These are phyloP conservation scores for Orthonyx spaldingii DNA, from an alignment of 2,113 vertebrate genomes.

Conservation along the genomic window DNA sequence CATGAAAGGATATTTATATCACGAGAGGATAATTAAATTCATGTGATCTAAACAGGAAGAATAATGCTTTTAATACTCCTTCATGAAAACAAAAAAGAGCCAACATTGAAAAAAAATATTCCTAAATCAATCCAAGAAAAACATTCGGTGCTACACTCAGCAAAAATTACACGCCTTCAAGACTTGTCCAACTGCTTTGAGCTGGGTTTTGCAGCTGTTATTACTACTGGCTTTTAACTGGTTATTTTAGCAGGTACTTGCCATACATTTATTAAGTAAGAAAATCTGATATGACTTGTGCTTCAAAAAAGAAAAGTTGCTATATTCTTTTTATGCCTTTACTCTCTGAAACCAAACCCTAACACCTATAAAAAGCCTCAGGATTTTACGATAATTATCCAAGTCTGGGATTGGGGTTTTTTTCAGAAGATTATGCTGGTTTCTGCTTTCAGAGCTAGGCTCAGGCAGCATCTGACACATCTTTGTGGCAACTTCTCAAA, in stretches of 20 bases:
- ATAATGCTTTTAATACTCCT: neutral
- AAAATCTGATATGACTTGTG: neutral
- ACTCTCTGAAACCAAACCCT: neutral
- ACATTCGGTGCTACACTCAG: neutral
- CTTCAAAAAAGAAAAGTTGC: neutral
- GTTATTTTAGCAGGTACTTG: neutral
- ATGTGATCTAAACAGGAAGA: neutral
- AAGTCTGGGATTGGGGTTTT: neutral
- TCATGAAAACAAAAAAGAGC: neutral
- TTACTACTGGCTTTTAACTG: neutral
- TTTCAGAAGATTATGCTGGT: neutral
- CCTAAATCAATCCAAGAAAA: neutral
- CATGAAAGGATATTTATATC: neutral
- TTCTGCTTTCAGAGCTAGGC: neutral
- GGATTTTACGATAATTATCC: neutral
- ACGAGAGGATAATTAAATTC: neutral
- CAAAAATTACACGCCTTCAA: neutral
- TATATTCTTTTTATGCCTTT: neutral
- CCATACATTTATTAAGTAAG: neutral
- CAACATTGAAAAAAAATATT: neutral
- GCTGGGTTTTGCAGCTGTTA: neutral
- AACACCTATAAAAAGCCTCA: neutral
- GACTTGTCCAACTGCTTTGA: neutral
- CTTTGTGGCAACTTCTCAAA: constrained; percentile 22
- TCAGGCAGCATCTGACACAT: neutral